A percentile compares a stretch with the other conserved stretches of the same genome.
Evolutionary conservation across 2,797 vertebrate genomes (phyloP).

Genomic region (Rhinichthys osculus): DNA sequence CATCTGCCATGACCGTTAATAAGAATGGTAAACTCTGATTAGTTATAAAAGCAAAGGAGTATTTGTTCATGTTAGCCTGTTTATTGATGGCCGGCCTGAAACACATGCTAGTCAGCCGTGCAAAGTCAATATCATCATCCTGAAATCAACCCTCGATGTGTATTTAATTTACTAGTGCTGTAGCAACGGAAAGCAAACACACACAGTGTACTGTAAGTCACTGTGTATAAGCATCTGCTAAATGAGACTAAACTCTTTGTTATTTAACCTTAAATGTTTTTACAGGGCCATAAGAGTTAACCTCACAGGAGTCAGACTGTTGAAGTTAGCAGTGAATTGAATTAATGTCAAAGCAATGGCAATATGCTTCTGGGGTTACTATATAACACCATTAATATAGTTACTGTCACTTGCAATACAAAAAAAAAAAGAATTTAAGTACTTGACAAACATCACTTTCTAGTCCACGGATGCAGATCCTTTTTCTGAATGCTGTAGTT

Average conservation of each 20-base stretch:
- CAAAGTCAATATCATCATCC: conserved; percentile 34
- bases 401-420: background rate
- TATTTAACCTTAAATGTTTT: conserved; percentile 7
- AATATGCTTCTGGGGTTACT: background rate
- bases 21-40: background rate
- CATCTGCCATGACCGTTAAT: background rate
- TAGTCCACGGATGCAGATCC: conserved; percentile 63
- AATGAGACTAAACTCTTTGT: background rate
- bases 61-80: conserved; percentile 23
- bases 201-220: background rate
- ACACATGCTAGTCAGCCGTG: background rate
- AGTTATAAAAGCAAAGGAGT: background rate
- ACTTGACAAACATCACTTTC: conserved; percentile 42
- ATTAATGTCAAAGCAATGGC: conserved; percentile 8
- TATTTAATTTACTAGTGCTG: conserved; percentile 27
- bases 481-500: conserved; percentile 37
- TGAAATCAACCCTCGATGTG: conserved; percentile 27
- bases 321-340: background rate
- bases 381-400: background rate
- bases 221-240: conserved; percentile 13
- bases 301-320: background rate
- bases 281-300: background rate
- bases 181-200: conserved; percentile 31
- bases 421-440: conserved; percentile 13
- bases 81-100: conserved; percentile 2